Evolutionary conservation across 2,113 vertebrate species (phyloP).

Genomic region (Gnathonemus echidnorhynchus): DNA sequence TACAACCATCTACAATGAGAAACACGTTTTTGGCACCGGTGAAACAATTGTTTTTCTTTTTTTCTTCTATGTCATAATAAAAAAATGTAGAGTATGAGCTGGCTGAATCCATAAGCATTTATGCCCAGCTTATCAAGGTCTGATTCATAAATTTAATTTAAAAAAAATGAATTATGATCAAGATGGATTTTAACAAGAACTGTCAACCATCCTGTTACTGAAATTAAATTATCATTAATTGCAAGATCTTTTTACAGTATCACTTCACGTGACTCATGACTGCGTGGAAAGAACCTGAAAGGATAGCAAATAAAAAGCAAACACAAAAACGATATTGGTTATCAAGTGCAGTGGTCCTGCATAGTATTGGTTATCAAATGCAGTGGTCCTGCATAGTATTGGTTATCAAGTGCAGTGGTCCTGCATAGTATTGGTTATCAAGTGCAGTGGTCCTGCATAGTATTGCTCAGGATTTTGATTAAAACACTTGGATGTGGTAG

Average conservation of each 20-base stretch:
- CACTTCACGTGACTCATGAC: no score
- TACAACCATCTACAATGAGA: neutral
- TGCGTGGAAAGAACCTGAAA: neutral
- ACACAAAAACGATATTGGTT: neutral
- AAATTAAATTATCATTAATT: neutral
- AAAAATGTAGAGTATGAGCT: neutral
- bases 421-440: neutral
- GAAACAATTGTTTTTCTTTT: neutral
- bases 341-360: neutral
- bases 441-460: neutral
- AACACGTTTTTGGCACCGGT: neutral
- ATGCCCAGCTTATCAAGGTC: neutral
- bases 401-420: neutral
- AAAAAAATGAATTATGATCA: neutral
- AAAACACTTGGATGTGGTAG: neutral
- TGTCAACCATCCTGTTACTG: neutral
- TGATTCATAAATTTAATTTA: neutral
- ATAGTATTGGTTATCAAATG: neutral
- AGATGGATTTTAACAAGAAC: neutral
- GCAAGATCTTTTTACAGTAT: neutral
- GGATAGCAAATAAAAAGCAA: neutral
- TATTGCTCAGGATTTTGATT: neutral
- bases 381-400: neutral
- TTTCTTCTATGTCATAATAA: neutral
- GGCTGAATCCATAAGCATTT: neutral